Base-by-base conservation (phyloP, 2,113 vertebrate genomes). In the Sialia sialis region DNA sequence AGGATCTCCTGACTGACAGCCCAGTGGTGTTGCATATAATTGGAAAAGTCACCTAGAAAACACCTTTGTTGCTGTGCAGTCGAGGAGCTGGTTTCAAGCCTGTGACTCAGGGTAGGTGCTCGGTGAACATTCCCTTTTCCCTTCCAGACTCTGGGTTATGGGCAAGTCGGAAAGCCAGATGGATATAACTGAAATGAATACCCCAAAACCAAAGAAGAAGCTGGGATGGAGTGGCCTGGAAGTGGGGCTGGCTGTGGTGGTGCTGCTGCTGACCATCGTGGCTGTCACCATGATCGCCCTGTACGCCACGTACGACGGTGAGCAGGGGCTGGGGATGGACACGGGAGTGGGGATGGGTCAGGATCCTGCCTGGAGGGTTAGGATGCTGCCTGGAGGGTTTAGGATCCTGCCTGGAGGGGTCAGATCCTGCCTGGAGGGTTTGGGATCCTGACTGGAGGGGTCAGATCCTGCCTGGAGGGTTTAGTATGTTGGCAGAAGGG, bases 111-210 rank as follows among this genome's bases (percentile, higher is more conserved):
- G 12, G 18, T 13, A 21, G 72, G 29, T 6, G 41, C 72, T 66
- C 46, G 46, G 49, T 44, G 56, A 64, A 10, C 30, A 19, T 27
- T 81, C 56, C 41, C 81, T 54, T 69, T 36, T 63, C 60, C 55
- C 69, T 95, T 95, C 86, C 96, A 99, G 99, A 98, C 97, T 94
- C 97, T 98, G 98, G 97, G 98, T 98, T 98, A 98, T 99, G 98
- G 98, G 97, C 94, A 97, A 97, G 97, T 98, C 98, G 48, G 99
- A 99, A 98, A 98, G 98, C 98, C 98, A 98, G 96, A 98, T 98
- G 98, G 98, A 97, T 93, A 99, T 99, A 98, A 98, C 98, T 91
- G 99, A 99, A 46, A 98, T 98, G 96, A 99, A 97, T 63, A 90
- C 97, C 55, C 98, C 98, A n/a, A 99, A 99, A 79, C 98, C 98